Evolutionary conservation across 2,113 vertebrate species (phyloP), one percentile per base, ranked within the genome.

Genomic region (Mesocricetus auratus): DNA sequence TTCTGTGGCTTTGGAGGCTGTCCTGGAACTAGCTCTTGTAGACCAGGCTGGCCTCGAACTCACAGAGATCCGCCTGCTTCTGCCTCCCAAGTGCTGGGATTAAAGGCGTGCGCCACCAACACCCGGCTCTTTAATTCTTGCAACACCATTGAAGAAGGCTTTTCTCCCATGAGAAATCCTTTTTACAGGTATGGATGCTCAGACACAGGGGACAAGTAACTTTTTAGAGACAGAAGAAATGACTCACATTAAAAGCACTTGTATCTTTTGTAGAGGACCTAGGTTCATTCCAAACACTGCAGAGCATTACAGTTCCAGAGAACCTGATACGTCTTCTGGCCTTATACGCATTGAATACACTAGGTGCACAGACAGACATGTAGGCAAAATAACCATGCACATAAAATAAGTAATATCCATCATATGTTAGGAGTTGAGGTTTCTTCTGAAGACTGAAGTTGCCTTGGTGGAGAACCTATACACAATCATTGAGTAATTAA

Each of bases 371-470:
- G 9, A 36, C 3, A 79, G 50, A 56, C 77, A 36, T 79, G 31
- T 21, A 58, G 36, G 53, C 36, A 39, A 81, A 81, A 81, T 11
- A 81, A 36, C 33, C 50, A 58, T 58, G 78, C 21, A 15, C 13
- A 24, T 58, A 81, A 81, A 58, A 58, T n/a, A 58, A 77, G 31
- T 86, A 86, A 11, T 93, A 56, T 42, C 39, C 71, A 19, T 11
- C 92, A 10, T 82, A 36, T 90, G 19, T 73, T 73, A 79, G 33
- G 68, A 82, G 78, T 42, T 79, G n/a, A 93, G 39, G 24, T 89
- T 86, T 73, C 77, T 66, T 73, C 24, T 94, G 64, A 86, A 29
- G 92, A 94, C 53, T 94, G 74, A 66, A 22, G 68, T 36, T 82
- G 15, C 53, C 62, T 11, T 88, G 36, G 36, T 56, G 26, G 73